Percentiles rank a stretch among this genome's conserved stretches.
phyloP scores from a whole-genome alignment of 2,888 invertebrate genomes.

The Geotrupes spiniger region DNA sequence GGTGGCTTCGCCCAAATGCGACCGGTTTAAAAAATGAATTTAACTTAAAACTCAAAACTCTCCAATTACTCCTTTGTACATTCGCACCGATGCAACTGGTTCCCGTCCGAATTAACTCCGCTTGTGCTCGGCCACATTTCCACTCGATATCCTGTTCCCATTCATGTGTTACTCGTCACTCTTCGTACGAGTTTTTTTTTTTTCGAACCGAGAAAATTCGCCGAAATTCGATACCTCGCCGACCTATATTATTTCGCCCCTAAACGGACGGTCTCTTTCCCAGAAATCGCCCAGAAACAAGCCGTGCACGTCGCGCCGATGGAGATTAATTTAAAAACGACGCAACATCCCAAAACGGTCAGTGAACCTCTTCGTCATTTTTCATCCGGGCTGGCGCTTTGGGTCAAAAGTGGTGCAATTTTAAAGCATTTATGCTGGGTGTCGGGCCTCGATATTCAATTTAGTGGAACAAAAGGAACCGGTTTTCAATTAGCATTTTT shows the following conservation, averaged over 20 bases:
- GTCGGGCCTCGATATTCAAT: constrained; percentile 1
- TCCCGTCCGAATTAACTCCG: constrained; percentile 2
- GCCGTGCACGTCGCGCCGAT: neutral
- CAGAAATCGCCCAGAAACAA: neutral
- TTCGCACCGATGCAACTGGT: neutral
- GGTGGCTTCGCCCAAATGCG: too few relatives aligned
- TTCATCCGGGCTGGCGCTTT: constrained; percentile 1
- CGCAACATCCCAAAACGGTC: constrained; percentile 2
- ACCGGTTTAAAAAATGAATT: too few relatives aligned
- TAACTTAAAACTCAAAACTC: too few relatives aligned
- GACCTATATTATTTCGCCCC: constrained; percentile 1
- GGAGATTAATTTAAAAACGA: constrained; percentile 1
- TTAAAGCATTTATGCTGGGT: constrained; percentile 6
- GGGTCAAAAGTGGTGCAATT: constrained; percentile 4
- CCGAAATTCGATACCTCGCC: constrained; percentile 23
- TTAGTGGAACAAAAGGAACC: too few relatives aligned
- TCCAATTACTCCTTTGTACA: too few relatives aligned
- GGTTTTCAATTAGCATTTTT: neutral
- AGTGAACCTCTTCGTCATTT: constrained; percentile 8
- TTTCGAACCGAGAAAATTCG: constrained; percentile 20
- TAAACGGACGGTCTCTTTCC: neutral
- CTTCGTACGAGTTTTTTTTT: constrained; percentile 25
- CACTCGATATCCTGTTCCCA: constrained; percentile 21
- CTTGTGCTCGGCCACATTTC: constrained; percentile 9
- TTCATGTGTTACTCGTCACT: constrained; percentile 24